A percentile compares a stretch with the other conserved stretches of the same genome.
Conservation (phyloP, 2,888 invertebrate species). For the Neoitamus cyanurus region DNA sequence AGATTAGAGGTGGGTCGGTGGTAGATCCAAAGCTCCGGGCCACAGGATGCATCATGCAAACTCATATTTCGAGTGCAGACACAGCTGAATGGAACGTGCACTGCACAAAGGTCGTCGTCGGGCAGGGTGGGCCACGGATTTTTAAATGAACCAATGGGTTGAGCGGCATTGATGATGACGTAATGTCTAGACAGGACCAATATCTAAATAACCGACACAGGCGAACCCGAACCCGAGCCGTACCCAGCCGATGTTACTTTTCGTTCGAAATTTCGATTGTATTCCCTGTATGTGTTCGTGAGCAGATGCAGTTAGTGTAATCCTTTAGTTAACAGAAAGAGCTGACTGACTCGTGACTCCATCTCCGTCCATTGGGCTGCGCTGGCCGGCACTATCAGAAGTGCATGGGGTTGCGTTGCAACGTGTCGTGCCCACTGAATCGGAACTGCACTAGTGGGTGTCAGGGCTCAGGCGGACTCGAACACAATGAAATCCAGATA, state of each 20-base stretch:
- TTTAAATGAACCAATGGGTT: slow-evolving; percentile 25
- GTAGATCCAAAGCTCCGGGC: slow-evolving; percentile 22
- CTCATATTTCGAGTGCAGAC: slow-evolving; percentile 49
- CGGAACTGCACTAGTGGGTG: not conserved
- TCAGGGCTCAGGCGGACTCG: not conserved
- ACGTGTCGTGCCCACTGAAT: not conserved
- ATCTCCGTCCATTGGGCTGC: not conserved
- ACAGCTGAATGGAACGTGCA: slow-evolving; percentile 30
- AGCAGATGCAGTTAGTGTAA: slow-evolving; percentile 7
- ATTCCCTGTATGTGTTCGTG: not conserved
- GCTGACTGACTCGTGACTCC: not conserved
- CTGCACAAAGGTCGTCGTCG: not conserved
- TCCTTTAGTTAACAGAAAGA: slow-evolving; percentile 8
- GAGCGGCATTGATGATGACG: slow-evolving; percentile 50
- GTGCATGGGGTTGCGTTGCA: not conserved
- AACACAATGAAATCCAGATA: not conserved
- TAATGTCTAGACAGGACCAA: slow-evolving; percentile 52
- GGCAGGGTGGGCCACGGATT: slow-evolving; percentile 20
- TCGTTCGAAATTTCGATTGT: not conserved
- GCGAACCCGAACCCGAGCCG: not conserved
- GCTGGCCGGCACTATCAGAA: not conserved
- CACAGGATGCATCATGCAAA: slow-evolving; percentile 48
- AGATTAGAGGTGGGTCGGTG: slow-evolving; percentile 26
- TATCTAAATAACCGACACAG: slow-evolving; percentile 47
- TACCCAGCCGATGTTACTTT: not conserved